phyloP scores from a whole-genome alignment of 1,140 invertebrate species.

The Goniozus legneri region DNA sequence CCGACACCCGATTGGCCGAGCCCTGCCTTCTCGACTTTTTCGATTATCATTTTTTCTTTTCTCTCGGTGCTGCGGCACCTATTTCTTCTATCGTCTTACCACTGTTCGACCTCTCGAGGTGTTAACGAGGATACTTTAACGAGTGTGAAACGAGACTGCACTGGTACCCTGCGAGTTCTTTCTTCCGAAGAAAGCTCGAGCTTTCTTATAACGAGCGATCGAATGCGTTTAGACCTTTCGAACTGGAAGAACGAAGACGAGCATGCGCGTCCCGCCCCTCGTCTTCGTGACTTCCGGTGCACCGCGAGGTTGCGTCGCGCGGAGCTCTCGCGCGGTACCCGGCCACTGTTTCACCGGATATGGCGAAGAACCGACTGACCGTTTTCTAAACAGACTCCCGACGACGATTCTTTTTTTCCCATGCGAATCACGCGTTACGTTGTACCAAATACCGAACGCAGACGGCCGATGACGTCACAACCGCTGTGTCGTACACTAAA shows the following conservation, averaged over 20 bases:
- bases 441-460: slow-evolving; percentile 44
- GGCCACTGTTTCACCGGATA: slow-evolving; percentile 39
- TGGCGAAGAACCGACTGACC: slow-evolving; percentile 38
- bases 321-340: slow-evolving; percentile 17
- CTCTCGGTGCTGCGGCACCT: background rate
- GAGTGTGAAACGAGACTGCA: slow-evolving; percentile 1
- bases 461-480: slow-evolving; percentile 38
- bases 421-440: slow-evolving; percentile 40
- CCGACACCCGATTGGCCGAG: slow-evolving; percentile 19
- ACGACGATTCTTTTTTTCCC: slow-evolving; percentile 24
- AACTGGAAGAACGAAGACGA: too few relatives aligned
- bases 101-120: too few relatives aligned
- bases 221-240: too few relatives aligned
- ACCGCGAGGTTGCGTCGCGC: slow-evolving; percentile 5
- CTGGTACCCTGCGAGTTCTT: background rate
- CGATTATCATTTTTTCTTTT: background rate
- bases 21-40: slow-evolving; percentile 11
- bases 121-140: slow-evolving; percentile 25
- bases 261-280: too few relatives aligned
- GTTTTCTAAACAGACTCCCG: slow-evolving; percentile 11
- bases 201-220: background rate
- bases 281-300: slow-evolving; percentile 42
- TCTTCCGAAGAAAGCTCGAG: background rate
- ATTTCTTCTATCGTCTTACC: too few relatives aligned
- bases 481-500: too few relatives aligned